Evolutionary conservation across 2,888 invertebrate genomes (phyloP).

Genomic region (Pterostichus madidus): DNA sequence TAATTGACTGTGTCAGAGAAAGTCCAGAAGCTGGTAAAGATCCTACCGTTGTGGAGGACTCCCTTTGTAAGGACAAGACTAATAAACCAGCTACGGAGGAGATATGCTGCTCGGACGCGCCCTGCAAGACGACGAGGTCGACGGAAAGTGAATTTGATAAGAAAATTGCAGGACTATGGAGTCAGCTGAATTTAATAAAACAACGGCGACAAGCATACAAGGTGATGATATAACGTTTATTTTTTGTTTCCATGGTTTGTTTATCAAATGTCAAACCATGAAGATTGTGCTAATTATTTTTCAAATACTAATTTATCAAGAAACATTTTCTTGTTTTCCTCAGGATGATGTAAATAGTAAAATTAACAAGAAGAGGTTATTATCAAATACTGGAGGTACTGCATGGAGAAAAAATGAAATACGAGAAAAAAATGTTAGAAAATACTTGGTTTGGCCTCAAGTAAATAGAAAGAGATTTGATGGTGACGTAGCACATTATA

Average conservation of each 20-base stretch:
- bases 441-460: too few relatives aligned
- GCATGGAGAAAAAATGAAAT: too few relatives aligned
- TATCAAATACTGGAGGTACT: too few relatives aligned
- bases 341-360: too few relatives aligned
- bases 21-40: slow-evolving; percentile 76
- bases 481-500: not conserved
- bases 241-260: too few relatives aligned
- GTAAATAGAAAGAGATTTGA: too few relatives aligned
- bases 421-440: too few relatives aligned
- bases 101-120: slow-evolving; percentile 72
- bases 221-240: not conserved
- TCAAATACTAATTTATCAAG: too few relatives aligned
- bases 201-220: not conserved
- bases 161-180: slow-evolving; percentile 5
- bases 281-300: too few relatives aligned
- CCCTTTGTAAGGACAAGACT: slow-evolving; percentile 72
- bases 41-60: slow-evolving; percentile 76
- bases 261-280: too few relatives aligned
- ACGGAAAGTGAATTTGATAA: not conserved
- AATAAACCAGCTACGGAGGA: slow-evolving; percentile 73
- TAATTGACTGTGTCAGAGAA: slow-evolving; percentile 78
- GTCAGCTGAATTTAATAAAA: slow-evolving; percentile 71
- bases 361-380: too few relatives aligned
- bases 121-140: slow-evolving; percentile 68
- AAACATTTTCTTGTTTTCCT: too few relatives aligned